These are phyloP conservation scores for Dione vanillae DNA, from an alignment of 2,888 invertebrate genomes.

Conservation along the genomic window DNA sequence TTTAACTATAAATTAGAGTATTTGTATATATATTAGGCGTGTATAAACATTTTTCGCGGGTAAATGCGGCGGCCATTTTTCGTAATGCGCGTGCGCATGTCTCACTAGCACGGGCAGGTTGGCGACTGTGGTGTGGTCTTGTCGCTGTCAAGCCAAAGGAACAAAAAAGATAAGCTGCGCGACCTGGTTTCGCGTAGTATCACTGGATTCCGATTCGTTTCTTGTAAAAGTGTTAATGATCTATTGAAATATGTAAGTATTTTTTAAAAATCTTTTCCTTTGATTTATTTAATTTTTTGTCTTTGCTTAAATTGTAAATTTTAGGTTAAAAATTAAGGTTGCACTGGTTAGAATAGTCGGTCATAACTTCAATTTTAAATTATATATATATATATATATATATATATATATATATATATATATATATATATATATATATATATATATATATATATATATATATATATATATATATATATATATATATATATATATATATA, in stretches of 20 bases:
- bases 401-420: too few species aligned
- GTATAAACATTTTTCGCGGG: constrained; percentile 62
- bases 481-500: too few species aligned
- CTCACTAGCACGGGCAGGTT: constrained; percentile 56
- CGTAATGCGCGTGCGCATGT: constrained; percentile 67
- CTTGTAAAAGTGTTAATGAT: background rate
- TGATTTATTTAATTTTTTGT: too few species aligned
- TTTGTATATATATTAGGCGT: constrained; percentile 2
- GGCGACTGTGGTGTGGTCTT: constrained; percentile 35
- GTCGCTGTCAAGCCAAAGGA: constrained; percentile 33
- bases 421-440: too few species aligned
- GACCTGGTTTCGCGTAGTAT: constrained; percentile 27
- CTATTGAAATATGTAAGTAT: constrained; percentile 12
- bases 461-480: too few species aligned
- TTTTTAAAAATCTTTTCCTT: too few species aligned
- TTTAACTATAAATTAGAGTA: background rate
- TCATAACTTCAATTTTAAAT: too few species aligned
- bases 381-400: too few species aligned
- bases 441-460: too few species aligned
- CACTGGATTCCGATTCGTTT: constrained; percentile 25
- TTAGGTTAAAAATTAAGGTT: too few species aligned
- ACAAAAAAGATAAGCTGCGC: constrained; percentile 40
- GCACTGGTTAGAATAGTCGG: too few species aligned
- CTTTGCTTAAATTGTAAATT: too few species aligned
- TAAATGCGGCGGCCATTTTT: constrained; percentile 58